phyloP scores from a whole-genome alignment of 2,113 vertebrate species.

The Crotalus horridus region DNA sequence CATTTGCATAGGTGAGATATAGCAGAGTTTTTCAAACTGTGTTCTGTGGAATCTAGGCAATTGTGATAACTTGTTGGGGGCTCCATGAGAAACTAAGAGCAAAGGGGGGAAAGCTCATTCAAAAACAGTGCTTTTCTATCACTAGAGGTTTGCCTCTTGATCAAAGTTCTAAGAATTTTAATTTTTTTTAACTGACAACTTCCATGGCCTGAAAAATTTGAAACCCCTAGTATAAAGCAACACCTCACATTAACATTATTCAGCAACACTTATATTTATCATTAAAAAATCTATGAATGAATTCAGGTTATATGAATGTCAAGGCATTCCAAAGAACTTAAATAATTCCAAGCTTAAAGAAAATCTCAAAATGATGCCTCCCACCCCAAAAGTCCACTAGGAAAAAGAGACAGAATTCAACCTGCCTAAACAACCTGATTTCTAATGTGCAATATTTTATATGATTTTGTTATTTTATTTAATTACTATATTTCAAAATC shows the following conservation, averaged over 20 bases:
- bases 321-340: background rate
- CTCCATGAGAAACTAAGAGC: background rate
- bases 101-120: background rate
- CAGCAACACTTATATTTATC: background rate
- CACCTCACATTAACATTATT: background rate
- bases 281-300: background rate
- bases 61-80: background rate
- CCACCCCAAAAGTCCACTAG: background rate
- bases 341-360: background rate
- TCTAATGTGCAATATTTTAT: background rate
- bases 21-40: background rate
- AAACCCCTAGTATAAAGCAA: background rate
- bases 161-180: background rate
- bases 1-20: background rate
- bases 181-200: background rate
- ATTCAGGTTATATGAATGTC: background rate
- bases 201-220: background rate
- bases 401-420: background rate
- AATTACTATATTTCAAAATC: background rate
- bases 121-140: background rate
- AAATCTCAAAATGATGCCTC: conserved; percentile 21
- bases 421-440: background rate
- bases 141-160: background rate
- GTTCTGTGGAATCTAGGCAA: background rate
- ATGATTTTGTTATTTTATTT: background rate